These are phyloP conservation scores for Gymnobelideus leadbeateri DNA, from an alignment of 2,113 vertebrate genomes.

Conservation along the genomic window DNA sequence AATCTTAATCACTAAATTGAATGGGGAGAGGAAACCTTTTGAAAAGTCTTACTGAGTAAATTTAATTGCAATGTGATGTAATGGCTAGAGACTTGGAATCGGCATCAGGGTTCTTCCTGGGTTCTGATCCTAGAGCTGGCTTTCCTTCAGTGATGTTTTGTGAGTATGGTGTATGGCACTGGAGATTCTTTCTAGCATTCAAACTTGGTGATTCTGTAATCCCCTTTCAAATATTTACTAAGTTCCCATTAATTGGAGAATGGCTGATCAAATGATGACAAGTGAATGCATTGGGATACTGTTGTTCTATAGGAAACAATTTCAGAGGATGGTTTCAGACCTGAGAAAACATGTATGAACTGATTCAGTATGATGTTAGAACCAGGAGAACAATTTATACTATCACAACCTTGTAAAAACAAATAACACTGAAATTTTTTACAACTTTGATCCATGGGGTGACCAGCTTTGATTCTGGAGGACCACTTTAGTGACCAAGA, in stretches of 20 bases:
- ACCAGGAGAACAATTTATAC: neutral
- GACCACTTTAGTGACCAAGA: neutral
- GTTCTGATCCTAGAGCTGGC: neutral
- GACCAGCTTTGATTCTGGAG: neutral
- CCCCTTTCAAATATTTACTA: neutral
- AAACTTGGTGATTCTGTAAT: neutral
- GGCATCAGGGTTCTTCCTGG: neutral
- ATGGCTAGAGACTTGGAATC: neutral
- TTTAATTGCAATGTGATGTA: neutral
- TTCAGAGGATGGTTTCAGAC: neutral
- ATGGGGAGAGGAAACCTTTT: neutral
- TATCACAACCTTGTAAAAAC: neutral
- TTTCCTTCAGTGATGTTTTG: neutral
- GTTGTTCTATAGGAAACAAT: neutral
- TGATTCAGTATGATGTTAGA: neutral
- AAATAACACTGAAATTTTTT: neutral
- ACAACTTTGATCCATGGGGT: neutral
- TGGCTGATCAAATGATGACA: neutral
- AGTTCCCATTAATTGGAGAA: neutral
- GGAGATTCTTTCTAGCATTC: no score
- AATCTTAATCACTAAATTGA: slow-evolving; percentile 16
- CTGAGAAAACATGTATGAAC: neutral
- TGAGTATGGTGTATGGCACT: neutral
- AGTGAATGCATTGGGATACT: neutral
- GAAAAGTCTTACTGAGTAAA: neutral